phyloP scores from a whole-genome alignment of 2,888 invertebrate genomes.

The Steinernema hermaphroditum region DNA sequence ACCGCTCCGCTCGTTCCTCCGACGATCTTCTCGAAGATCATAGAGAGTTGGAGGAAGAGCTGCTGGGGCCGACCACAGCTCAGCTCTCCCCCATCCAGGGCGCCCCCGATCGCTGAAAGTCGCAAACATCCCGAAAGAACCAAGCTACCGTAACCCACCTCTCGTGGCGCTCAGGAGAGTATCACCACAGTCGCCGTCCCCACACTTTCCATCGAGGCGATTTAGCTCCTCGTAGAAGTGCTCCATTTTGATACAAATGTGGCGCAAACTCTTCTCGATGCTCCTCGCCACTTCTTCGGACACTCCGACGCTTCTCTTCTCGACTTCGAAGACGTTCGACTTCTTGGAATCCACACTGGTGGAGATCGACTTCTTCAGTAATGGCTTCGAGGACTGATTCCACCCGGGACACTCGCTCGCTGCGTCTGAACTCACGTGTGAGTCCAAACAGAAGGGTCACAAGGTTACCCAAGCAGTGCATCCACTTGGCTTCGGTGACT shows the following conservation, averaged over 20 bases:
- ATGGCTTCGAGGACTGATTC: neutral
- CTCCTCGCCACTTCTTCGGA: constrained; percentile 31
- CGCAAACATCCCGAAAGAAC: no score
- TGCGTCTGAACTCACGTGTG: neutral
- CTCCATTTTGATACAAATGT: constrained; percentile 71
- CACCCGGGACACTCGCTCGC: constrained; percentile 3
- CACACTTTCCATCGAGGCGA: constrained; percentile 75
- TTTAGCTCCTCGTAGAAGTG: constrained; percentile 73
- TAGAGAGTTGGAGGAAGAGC: constrained; percentile 49
- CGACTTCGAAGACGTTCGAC: neutral
- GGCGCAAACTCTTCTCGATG: constrained; percentile 41
- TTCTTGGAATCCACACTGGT: neutral
- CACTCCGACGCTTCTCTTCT: neutral
- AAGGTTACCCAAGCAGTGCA: constrained; percentile 55
- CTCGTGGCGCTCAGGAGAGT: constrained; percentile 68
- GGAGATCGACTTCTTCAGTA: neutral
- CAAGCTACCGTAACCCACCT: constrained; percentile 64
- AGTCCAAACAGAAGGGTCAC: neutral
- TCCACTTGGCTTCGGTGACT: constrained; percentile 55
- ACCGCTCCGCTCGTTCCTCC: constrained; percentile 63
- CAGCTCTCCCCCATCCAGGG: constrained; percentile 30
- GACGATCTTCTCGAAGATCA: constrained; percentile 53
- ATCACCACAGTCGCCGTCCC: constrained; percentile 79
- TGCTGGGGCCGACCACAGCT: constrained; percentile 41
- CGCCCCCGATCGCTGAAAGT: constrained; percentile 37